A percentile compares a stretch with the other conserved stretches of the same genome.
These are phyloP conservation scores for Coleophora flavipennella DNA, from an alignment of 2,888 invertebrate genomes.

Conservation along the genomic window DNA sequence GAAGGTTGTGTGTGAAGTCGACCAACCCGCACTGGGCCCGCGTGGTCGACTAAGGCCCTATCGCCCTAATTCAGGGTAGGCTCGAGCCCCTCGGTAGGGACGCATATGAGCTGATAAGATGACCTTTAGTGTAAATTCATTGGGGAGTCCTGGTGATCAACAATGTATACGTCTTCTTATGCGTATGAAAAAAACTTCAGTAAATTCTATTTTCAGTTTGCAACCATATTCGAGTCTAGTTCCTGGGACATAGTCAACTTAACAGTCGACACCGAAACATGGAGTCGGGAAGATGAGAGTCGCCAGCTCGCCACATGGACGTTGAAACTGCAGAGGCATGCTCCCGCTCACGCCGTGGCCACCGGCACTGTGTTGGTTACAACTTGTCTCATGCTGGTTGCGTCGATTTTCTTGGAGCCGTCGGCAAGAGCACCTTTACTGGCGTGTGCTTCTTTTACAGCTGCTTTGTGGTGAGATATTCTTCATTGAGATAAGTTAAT, in stretches of 20 bases:
- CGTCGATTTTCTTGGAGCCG: slow-evolving; percentile 36
- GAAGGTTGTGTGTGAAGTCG: no score
- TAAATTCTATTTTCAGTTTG: slow-evolving; percentile 19
- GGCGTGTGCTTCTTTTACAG: slow-evolving; percentile 39
- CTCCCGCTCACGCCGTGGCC: slow-evolving; percentile 35
- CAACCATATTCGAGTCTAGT: slow-evolving; percentile 39
- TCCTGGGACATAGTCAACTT: slow-evolving; percentile 42
- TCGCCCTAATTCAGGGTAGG: no score
- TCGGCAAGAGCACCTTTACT: slow-evolving; percentile 38
- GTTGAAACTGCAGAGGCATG: slow-evolving; percentile 32
- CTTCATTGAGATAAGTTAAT: no score
- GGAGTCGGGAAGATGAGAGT: slow-evolving; percentile 18
- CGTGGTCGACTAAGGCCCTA: no score
- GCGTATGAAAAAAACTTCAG: no score
- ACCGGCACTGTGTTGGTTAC: slow-evolving; percentile 28
- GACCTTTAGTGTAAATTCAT: no score
- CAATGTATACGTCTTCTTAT: no score
- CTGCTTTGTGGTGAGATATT: slow-evolving; percentile 38
- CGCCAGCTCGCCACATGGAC: slow-evolving; percentile 26
- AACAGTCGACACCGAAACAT: slow-evolving; percentile 7
- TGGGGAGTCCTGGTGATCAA: no score
- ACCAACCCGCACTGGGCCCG: no score
- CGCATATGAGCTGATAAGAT: no score
- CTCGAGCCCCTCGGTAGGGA: no score
- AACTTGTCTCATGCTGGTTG: slow-evolving; percentile 28